Evolutionary conservation across 1,140 invertebrate species (phyloP).

Genomic region (Drosophila tristis): DNA sequence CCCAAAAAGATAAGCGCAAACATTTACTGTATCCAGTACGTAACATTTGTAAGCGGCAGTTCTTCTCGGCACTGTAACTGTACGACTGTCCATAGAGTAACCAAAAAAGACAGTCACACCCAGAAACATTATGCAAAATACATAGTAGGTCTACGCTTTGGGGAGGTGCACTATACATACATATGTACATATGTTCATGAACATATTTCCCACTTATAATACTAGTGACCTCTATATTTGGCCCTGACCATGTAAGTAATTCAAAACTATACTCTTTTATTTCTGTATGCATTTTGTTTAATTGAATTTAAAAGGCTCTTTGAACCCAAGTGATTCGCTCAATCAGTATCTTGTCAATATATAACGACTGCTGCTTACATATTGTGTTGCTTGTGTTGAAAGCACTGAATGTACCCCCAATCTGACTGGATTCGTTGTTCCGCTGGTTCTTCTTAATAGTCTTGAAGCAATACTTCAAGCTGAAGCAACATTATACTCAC

Average conservation of each 20-base stretch:
- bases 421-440: too few relatives aligned
- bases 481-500: too few relatives aligned
- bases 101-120: constrained; percentile 19
- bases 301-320: constrained; percentile 42
- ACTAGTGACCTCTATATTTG: constrained; percentile 17
- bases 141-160: neutral
- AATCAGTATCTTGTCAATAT: constrained; percentile 52
- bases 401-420: too few relatives aligned
- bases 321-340: constrained; percentile 54
- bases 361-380: constrained; percentile 3
- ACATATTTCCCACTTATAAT: neutral
- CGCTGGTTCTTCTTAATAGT: too few relatives aligned
- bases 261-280: constrained; percentile 11
- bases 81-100: constrained; percentile 26
- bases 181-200: too few relatives aligned
- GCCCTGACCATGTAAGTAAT: constrained; percentile 13
- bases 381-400: too few relatives aligned
- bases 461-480: too few relatives aligned
- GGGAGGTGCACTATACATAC: too few relatives aligned
- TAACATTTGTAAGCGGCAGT: constrained; percentile 8
- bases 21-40: constrained; percentile 20
- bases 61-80: constrained; percentile 17
- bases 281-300: constrained; percentile 18
- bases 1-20: constrained; percentile 13
- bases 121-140: constrained; percentile 20